Conservation (phyloP, 1,140 invertebrate species). For the Hyles vespertilio region DNA sequence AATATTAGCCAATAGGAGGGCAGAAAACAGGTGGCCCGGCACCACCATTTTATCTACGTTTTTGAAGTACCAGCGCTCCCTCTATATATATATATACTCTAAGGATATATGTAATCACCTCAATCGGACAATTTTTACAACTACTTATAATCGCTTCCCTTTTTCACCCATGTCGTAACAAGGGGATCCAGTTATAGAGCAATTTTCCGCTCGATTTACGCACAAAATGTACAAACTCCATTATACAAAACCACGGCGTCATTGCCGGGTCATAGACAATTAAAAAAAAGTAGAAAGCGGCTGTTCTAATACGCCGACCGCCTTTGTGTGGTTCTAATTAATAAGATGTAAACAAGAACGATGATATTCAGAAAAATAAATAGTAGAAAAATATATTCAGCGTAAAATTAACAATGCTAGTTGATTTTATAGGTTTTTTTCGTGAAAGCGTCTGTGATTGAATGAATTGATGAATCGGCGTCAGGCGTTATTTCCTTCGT, state of each 20-base stretch:
- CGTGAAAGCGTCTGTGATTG: constrained; percentile 24
- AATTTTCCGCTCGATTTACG: constrained; percentile 71
- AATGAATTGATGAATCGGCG: constrained; percentile 39
- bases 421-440: constrained; percentile 56
- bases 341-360: constrained; percentile 70
- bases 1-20: too few species aligned
- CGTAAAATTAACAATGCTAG: constrained; percentile 56
- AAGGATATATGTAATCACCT: too few species aligned
- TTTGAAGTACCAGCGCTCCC: too few species aligned
- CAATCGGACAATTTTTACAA: neutral
- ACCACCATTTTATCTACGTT: too few species aligned
- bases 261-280: constrained; percentile 35
- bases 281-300: constrained; percentile 30
- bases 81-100: too few species aligned
- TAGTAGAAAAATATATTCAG: constrained; percentile 53
- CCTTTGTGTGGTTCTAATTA: constrained; percentile 64
- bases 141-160: constrained; percentile 6
- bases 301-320: constrained; percentile 24
- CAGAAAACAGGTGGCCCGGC: too few species aligned
- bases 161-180: constrained; percentile 36
- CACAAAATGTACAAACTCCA: constrained; percentile 37
- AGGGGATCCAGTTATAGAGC: constrained; percentile 34
- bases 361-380: constrained; percentile 71
- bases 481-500: constrained; percentile 49
- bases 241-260: constrained; percentile 36